Percentiles rank a stretch among this genome's conserved stretches.
Conservation (phyloP, 2,113 vertebrate genomes). For the Echinops telfairi region DNA sequence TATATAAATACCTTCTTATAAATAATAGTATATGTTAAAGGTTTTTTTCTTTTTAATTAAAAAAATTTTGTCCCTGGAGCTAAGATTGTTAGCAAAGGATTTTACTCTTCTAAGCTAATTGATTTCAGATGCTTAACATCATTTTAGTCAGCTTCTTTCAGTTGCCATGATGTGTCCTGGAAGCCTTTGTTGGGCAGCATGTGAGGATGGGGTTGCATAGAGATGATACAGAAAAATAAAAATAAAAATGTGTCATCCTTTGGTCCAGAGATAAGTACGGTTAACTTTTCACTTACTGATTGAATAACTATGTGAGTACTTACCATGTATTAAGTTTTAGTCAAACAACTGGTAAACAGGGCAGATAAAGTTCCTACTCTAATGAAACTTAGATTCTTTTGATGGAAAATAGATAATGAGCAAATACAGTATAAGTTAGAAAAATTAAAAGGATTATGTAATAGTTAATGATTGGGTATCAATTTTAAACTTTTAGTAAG, state of each 20-base stretch:
- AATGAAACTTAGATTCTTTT: too few relatives aligned
- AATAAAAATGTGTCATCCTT: conserved; percentile 1
- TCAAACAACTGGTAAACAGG: not conserved
- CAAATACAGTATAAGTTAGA: too few relatives aligned
- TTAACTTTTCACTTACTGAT: not conserved
- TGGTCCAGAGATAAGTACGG: not conserved
- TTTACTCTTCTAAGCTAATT: not conserved
- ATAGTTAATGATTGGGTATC: too few relatives aligned
- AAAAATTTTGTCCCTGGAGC: conserved; percentile 33
- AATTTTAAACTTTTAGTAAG: too few relatives aligned
- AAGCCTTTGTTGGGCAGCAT: not conserved
- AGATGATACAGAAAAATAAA: not conserved
- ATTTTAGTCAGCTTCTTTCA: not conserved
- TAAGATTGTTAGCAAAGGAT: not conserved
- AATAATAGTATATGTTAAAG: not conserved
- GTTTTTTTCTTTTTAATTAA: not conserved
- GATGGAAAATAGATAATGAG: too few relatives aligned
- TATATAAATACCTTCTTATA: too few relatives aligned
- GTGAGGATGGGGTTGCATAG: not conserved
- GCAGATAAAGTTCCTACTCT: too few relatives aligned
- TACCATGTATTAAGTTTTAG: not conserved
- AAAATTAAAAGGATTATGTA: too few relatives aligned
- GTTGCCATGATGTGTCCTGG: not conserved
- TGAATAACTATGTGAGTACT: not conserved
- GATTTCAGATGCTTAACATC: not conserved